Percentiles rank a stretch among this genome's conserved stretches.
These are phyloP conservation scores for Regulus satrapa DNA, from an alignment of 2,113 vertebrate species.

Conservation along the genomic window DNA sequence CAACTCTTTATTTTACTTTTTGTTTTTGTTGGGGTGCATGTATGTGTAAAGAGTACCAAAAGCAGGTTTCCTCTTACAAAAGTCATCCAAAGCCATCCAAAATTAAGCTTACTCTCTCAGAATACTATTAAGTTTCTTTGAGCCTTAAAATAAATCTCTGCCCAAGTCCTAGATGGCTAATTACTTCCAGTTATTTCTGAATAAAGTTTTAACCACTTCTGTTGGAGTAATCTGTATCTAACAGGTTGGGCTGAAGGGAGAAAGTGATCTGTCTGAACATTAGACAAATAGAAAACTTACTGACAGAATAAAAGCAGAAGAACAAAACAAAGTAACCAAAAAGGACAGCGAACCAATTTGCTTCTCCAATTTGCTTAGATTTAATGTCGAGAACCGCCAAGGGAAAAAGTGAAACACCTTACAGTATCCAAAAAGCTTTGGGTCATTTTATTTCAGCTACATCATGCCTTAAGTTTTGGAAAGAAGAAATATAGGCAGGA, in stretches of 20 bases:
- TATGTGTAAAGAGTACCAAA: neutral
- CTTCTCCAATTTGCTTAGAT: too few species aligned
- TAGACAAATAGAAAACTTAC: neutral
- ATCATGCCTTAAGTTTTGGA: neutral
- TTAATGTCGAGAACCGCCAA: too few species aligned
- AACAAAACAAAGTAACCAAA: neutral
- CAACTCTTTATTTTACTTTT: neutral
- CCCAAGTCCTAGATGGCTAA: neutral
- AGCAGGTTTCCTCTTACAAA: slow-evolving; percentile 40
- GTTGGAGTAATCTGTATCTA: slow-evolving; percentile 22
- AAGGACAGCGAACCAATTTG: neutral
- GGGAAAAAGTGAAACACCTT: neutral
- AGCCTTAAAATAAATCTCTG: slow-evolving; percentile 57
- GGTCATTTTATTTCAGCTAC: neutral
- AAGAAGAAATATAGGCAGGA: neutral
- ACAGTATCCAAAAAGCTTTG: neutral
- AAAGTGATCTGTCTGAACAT: neutral
- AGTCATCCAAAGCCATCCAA: slow-evolving; percentile 17
- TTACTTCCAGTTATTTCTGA: slow-evolving; percentile 53
- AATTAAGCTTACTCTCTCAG: slow-evolving; percentile 26
- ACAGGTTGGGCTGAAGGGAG: neutral
- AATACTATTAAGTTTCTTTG: slow-evolving; percentile 35
- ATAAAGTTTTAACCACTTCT: slow-evolving; percentile 35
- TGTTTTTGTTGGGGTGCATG: neutral
- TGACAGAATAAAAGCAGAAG: neutral